Evolutionary conservation across 2,113 vertebrate species (phyloP).

Genomic region (Turnix velox): DNA sequence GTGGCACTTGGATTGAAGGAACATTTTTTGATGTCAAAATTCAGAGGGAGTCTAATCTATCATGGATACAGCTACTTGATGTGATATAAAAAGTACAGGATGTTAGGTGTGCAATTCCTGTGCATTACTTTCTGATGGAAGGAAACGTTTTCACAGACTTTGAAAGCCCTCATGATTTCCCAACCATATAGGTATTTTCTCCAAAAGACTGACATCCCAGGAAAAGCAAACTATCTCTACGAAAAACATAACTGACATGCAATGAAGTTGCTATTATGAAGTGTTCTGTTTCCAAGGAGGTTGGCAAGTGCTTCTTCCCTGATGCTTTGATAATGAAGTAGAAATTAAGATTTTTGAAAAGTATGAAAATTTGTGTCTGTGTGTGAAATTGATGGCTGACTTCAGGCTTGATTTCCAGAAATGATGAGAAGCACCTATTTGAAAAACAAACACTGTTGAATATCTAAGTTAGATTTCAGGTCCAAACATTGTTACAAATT

Average conservation of each 20-base stretch:
- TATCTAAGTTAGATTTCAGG: not conserved
- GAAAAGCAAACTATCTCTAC: not conserved
- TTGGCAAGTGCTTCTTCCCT: not conserved
- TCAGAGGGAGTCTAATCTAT: not conserved
- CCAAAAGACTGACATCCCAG: not conserved
- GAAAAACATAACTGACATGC: not conserved
- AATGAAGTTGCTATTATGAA: not conserved
- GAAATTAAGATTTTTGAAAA: not conserved
- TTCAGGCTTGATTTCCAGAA: slow-evolving; percentile 11
- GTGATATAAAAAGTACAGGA: not conserved
- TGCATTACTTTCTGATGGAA: not conserved
- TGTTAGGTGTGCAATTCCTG: not conserved
- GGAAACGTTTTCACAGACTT: not conserved
- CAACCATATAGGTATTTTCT: not conserved
- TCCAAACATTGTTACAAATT: not conserved
- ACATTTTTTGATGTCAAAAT: not conserved
- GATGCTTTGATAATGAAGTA: not conserved
- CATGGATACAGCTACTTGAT: not conserved
- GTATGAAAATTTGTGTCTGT: not conserved
- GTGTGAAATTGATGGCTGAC: not conserved
- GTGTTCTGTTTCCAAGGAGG: not conserved
- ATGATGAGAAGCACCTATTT: not conserved
- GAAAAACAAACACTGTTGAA: not conserved
- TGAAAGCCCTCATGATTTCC: not conserved
- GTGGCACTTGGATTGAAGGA: accelerated